Conservation (phyloP, 2,888 invertebrate species). For the Drosophila monieri region DNA sequence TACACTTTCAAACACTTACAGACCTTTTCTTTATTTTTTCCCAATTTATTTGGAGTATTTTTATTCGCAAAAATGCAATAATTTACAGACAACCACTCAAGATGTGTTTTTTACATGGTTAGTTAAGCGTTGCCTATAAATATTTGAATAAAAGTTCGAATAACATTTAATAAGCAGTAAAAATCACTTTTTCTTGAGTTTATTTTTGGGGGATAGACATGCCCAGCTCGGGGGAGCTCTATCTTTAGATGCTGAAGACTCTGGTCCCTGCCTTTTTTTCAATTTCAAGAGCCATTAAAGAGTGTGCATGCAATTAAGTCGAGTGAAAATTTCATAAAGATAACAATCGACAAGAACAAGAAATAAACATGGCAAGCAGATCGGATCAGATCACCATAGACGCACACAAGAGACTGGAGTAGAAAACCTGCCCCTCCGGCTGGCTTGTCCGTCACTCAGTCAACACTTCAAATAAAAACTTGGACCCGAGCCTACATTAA, state of each 20-base stretch:
- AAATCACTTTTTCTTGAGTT: conserved; percentile 39
- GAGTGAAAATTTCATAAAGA: conserved; percentile 79
- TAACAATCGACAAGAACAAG: conserved; percentile 78
- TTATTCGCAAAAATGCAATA: conserved; percentile 71
- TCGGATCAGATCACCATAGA: conserved; percentile 38
- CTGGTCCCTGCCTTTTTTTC: conserved; percentile 33
- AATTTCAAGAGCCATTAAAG: conserved; percentile 79
- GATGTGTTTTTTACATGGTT: conserved; percentile 34
- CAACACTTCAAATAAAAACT: conserved; percentile 77
- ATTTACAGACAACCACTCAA: conserved; percentile 51
- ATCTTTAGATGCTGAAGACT: conserved; percentile 7
- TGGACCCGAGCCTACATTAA: conserved; percentile 64
- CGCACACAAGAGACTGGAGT: conserved; percentile 24
- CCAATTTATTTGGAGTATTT: conserved; percentile 58
- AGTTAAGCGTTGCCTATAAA: conserved; percentile 50
- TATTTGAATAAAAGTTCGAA: conserved; percentile 33
- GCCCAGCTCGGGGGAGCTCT: conserved; percentile 26
- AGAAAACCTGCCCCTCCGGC: conserved; percentile 54
- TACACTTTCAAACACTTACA: conserved; percentile 1
- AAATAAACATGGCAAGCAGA: conserved; percentile 61
- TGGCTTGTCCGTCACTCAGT: conserved; percentile 53
- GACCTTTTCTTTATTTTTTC: conserved; percentile 7
- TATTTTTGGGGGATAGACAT: conserved; percentile 48
- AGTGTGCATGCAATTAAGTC: conserved; percentile 78
- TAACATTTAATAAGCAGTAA: conserved; percentile 71